phyloP scores from a whole-genome alignment of 2,113 vertebrate species.

The Cyanistes caeruleus region DNA sequence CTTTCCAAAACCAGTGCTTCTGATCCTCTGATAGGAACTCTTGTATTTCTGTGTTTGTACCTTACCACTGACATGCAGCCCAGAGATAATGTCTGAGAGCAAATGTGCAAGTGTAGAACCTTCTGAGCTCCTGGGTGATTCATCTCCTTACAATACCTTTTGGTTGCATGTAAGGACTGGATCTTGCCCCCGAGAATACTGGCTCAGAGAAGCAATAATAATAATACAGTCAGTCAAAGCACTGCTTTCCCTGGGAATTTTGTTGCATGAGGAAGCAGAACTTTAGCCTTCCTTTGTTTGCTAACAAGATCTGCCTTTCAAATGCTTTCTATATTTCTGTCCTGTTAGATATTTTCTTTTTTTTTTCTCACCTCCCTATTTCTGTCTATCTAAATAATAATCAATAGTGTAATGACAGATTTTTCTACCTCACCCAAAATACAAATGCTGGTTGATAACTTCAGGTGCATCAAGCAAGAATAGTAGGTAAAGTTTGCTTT shows the following conservation, averaged over 20 bases:
- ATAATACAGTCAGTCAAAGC: constrained; percentile 16
- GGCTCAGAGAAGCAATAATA: constrained; percentile 42
- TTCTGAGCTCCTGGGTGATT: constrained; percentile 16
- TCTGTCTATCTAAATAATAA: background rate
- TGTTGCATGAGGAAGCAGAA: constrained; percentile 16
- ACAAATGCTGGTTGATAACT: background rate
- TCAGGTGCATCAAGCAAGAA: background rate
- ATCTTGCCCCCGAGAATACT: constrained; percentile 28
- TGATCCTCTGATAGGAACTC: background rate
- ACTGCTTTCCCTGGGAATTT: constrained; percentile 29
- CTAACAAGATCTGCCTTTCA: constrained; percentile 13
- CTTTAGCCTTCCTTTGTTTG: constrained; percentile 17
- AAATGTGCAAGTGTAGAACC: background rate
- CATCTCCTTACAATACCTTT: background rate
- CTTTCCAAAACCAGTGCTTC: background rate
- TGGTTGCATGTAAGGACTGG: constrained; percentile 11
- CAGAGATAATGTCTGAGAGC: background rate
- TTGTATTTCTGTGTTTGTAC: background rate
- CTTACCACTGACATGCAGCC: background rate
- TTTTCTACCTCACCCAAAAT: background rate
- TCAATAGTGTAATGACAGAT: background rate
- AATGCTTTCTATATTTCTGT: background rate
- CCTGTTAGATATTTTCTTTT: background rate
- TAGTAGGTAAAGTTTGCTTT: background rate
- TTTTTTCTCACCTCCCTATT: background rate